Conservation (phyloP, 1,140 invertebrate genomes). For the Lutraria rhynchaena region DNA sequence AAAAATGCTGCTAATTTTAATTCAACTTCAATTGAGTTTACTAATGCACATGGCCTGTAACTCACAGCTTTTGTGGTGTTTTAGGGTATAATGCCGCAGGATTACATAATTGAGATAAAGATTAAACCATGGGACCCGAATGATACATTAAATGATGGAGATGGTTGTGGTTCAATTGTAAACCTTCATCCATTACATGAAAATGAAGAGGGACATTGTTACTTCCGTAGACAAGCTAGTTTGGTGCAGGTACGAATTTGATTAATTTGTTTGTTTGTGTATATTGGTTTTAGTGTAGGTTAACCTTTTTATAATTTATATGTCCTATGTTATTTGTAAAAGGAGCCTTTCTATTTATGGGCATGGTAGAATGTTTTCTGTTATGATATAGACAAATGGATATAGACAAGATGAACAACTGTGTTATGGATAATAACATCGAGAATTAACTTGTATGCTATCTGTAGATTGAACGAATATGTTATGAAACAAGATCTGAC, state of each 20-base stretch:
- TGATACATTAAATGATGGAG: conserved; percentile 57
- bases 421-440: background rate
- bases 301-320: background rate
- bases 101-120: conserved; percentile 72
- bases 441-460: too few relatives aligned
- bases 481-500: too few relatives aligned
- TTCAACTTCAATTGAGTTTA: too few relatives aligned
- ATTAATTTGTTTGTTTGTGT: background rate
- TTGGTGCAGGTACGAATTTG: conserved; percentile 61
- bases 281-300: background rate
- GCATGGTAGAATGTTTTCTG: background rate
- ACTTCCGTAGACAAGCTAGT: conserved; percentile 70
- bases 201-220: conserved; percentile 71
- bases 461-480: too few relatives aligned
- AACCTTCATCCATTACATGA: conserved; percentile 71
- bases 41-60: too few relatives aligned
- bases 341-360: background rate
- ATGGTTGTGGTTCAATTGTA: conserved; percentile 56
- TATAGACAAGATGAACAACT: background rate
- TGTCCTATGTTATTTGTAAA: background rate
- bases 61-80: too few relatives aligned
- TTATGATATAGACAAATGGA: background rate
- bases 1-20: too few relatives aligned
- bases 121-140: conserved; percentile 70
- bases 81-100: conserved; percentile 62